Percentiles rank a stretch among this genome's conserved stretches.
Conservation (phyloP, 2,888 invertebrate genomes). For the Drosophila meridiana region DNA sequence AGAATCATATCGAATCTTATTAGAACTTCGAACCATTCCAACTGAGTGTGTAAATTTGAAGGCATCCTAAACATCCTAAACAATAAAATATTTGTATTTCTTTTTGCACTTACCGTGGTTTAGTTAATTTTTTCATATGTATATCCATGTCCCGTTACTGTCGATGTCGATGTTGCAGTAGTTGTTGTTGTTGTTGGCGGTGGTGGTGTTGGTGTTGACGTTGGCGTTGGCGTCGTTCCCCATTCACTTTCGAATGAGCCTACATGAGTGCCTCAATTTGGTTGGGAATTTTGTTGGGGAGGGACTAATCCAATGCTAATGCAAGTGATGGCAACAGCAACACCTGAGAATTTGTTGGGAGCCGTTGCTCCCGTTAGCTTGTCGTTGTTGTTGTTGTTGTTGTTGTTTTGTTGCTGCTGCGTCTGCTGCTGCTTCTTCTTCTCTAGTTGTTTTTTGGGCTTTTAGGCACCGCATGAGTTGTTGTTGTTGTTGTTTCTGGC, state of each 20-base stretch:
- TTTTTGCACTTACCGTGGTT: slow-evolving; percentile 69
- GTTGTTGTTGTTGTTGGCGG: slow-evolving; percentile 19
- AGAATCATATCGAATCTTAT: neutral
- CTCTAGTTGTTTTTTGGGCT: slow-evolving; percentile 5
- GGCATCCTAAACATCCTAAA: no score
- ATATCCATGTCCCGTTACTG: slow-evolving; percentile 67
- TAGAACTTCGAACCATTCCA: neutral
- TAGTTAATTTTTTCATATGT: slow-evolving; percentile 74
- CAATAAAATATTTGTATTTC: neutral
- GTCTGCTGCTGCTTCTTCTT: slow-evolving; percentile 14
- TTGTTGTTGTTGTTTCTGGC: slow-evolving; percentile 41
- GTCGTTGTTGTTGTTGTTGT: slow-evolving; percentile 19
- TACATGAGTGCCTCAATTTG: slow-evolving; percentile 43
- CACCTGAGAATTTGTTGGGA: slow-evolving; percentile 38
- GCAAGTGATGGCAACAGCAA: slow-evolving; percentile 43
- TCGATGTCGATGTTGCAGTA: slow-evolving; percentile 42
- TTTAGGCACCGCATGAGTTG: slow-evolving; percentile 66
- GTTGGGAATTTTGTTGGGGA: neutral
- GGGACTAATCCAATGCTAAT: slow-evolving; percentile 55
- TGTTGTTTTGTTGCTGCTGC: slow-evolving; percentile 18
- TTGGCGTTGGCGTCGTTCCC: slow-evolving; percentile 10
- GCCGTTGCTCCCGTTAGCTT: slow-evolving; percentile 28
- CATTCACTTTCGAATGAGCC: slow-evolving; percentile 22
- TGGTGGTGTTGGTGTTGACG: neutral
- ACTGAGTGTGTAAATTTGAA: neutral